Percentiles rank a stretch among this genome's conserved stretches.
Evolutionary conservation across 92 coral and sea anemone genomes (phyloP).

Genomic region (Montipora capitata): DNA sequence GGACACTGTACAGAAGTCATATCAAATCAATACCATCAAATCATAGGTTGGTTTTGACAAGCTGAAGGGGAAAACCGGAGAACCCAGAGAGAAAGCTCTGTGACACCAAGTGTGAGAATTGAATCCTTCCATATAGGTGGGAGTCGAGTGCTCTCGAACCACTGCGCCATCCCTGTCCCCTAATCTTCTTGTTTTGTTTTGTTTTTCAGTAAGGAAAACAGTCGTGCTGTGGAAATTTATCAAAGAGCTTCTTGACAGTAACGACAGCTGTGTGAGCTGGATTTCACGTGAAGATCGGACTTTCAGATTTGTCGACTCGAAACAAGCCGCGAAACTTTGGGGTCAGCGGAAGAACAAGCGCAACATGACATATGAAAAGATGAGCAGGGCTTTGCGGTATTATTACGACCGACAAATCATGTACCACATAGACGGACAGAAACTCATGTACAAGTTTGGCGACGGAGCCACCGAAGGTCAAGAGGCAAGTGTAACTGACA

Average conservation of each 20-base stretch:
- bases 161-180: no score
- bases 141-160: no score
- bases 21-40: no score
- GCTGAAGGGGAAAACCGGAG: no score
- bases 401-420: slow-evolving; percentile 88
- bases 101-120: no score
- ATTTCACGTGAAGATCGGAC: slow-evolving; percentile 86
- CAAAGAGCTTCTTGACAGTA: slow-evolving; percentile 80
- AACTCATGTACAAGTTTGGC: slow-evolving; percentile 88
- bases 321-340: slow-evolving; percentile 90
- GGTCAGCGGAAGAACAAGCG: slow-evolving; percentile 92
- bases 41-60: no score
- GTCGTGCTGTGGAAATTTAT: slow-evolving; percentile 91
- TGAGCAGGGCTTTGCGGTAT: slow-evolving; percentile 92
- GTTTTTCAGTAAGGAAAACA: slow-evolving; percentile 83
- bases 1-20: no score
- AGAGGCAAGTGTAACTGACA: background rate
- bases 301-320: slow-evolving; percentile 86
- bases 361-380: slow-evolving; percentile 92
- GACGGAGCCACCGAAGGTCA: slow-evolving; percentile 77
- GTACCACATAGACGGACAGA: slow-evolving; percentile 87
- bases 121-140: no score
- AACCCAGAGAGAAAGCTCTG: no score
- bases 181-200: background rate
- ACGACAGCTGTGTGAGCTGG: slow-evolving; percentile 83